These are phyloP conservation scores for Chaenocephalus aceratus DNA, from an alignment of 2,113 vertebrate genomes.

Conservation along the genomic window DNA sequence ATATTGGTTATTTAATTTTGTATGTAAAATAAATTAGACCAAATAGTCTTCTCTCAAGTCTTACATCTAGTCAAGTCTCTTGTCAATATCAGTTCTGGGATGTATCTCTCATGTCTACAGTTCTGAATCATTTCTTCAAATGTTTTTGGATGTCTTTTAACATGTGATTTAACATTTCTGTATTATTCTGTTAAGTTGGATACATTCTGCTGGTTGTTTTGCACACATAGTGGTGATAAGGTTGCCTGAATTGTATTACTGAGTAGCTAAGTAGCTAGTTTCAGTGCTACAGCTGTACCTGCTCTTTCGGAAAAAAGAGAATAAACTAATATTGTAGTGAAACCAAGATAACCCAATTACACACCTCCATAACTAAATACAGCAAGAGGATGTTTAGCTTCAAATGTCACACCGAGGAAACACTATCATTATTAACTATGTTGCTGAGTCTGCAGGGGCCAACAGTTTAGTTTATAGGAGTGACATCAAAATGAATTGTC, in stretches of 20 bases:
- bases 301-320: no score
- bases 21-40: not conserved
- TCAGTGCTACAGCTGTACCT: not conserved
- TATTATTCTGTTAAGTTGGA: not conserved
- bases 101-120: not conserved
- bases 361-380: not conserved
- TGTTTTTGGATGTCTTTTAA: not conserved
- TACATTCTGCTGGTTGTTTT: not conserved
- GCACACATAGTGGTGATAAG: not conserved
- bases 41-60: not conserved
- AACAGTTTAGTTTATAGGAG: conserved; percentile 32
- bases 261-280: not conserved
- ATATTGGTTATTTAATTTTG: no score
- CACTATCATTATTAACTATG: conserved; percentile 29
- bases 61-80: not conserved
- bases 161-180: not conserved
- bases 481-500: conserved; percentile 59
- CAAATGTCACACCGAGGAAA: conserved; percentile 36
- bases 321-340: no score
- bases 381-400: conserved; percentile 12
- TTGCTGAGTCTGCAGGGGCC: conserved; percentile 42
- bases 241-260: conserved; percentile 1
- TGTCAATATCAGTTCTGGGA: not conserved
- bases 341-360: conserved; percentile 2
- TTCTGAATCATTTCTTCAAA: not conserved